Conservation (phyloP, 2,113 vertebrate genomes). For the Triplophysa siluroides region DNA sequence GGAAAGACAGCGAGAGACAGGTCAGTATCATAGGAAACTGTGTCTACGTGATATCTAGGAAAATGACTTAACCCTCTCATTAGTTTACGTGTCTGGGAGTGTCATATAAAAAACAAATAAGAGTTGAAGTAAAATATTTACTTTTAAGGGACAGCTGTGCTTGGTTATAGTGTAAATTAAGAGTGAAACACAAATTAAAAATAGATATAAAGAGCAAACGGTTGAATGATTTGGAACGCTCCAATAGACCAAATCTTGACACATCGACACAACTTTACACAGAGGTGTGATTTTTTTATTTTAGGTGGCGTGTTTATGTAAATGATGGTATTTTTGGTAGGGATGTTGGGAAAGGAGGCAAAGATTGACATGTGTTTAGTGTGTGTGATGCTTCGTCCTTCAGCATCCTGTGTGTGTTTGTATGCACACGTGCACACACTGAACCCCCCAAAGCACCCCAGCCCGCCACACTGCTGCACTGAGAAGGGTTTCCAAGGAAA, state of each 20-base stretch:
- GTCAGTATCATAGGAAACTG: slow-evolving; percentile 3
- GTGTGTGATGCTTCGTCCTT: slow-evolving; percentile 9
- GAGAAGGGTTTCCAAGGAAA: slow-evolving; percentile 71
- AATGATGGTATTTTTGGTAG: slow-evolving; percentile 65
- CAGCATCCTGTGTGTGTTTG: slow-evolving; percentile 48
- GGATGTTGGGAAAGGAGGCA: slow-evolving; percentile 61
- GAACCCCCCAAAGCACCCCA: not conserved
- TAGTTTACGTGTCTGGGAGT: not conserved
- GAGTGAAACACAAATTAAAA: slow-evolving; percentile 21
- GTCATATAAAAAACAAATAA: slow-evolving; percentile 15
- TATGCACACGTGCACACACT: slow-evolving; percentile 26
- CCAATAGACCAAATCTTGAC: slow-evolving; percentile 62
- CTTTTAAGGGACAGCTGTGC: slow-evolving; percentile 20
- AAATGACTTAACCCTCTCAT: not conserved
- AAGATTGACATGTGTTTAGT: slow-evolving; percentile 19
- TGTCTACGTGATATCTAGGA: not conserved
- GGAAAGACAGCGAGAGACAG: not conserved
- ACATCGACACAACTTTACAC: slow-evolving; percentile 67
- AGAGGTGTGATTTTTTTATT: slow-evolving; percentile 64
- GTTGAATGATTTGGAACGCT: slow-evolving; percentile 50
- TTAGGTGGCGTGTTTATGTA: slow-evolving; percentile 72
- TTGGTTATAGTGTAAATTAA: slow-evolving; percentile 4
- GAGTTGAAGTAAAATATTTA: not conserved
- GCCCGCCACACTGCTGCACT: slow-evolving; percentile 42
- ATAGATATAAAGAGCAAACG: slow-evolving; percentile 18